phyloP scores from a whole-genome alignment of 2,888 invertebrate genomes.

The Clitarchus hookeri region DNA sequence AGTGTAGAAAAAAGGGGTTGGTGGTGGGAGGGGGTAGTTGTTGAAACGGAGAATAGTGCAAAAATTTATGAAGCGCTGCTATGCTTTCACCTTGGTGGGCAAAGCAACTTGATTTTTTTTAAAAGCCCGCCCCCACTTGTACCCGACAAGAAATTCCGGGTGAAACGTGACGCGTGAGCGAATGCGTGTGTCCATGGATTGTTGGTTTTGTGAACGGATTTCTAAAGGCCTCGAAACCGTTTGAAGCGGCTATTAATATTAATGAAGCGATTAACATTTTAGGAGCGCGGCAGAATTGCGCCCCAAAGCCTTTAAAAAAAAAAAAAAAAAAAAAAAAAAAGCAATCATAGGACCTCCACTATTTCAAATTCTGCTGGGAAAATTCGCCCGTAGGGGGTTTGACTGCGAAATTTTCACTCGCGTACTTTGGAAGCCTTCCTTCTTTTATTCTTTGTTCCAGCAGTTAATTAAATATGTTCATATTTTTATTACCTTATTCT shows the following conservation, averaged over 20 bases:
- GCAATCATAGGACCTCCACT: background rate
- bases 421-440: too few species aligned
- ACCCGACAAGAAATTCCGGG: too few species aligned
- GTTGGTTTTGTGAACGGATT: constrained; percentile 2
- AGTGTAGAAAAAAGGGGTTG: too few species aligned
- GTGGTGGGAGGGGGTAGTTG: background rate
- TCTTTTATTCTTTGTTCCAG: background rate
- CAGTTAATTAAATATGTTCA: background rate
- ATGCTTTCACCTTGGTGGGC: background rate
- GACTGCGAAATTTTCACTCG: background rate
- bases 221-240: constrained; percentile 1
- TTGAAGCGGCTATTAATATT: constrained; percentile 26
- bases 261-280: constrained; percentile 30
- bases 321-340: background rate
- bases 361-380: background rate
- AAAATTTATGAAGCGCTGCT: constrained; percentile 5
- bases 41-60: background rate
- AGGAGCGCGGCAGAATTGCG: background rate
- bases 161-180: background rate
- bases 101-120: background rate
- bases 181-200: background rate
- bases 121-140: too few species aligned
- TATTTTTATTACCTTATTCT: background rate
- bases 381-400: background rate
- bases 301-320: background rate